Conservation (phyloP, 2,888 invertebrate genomes). For the Callyntrura guangdongensis region DNA sequence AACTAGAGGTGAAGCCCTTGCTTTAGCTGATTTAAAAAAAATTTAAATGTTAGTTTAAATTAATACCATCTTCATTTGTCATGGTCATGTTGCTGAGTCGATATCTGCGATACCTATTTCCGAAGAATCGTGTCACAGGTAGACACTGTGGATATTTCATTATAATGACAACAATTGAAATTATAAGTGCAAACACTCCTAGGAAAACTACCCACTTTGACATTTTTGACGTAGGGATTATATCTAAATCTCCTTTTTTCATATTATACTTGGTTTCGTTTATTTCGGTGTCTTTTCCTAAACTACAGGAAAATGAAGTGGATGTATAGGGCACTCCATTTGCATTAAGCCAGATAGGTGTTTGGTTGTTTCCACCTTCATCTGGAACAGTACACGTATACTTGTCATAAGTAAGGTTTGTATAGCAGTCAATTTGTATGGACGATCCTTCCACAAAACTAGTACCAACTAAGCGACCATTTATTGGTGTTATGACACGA, state of each 20-base stretch:
- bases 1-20: too few relatives aligned
- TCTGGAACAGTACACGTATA: neutral
- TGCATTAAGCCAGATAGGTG: neutral
- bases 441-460: constrained; percentile 28
- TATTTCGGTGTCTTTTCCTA: neutral
- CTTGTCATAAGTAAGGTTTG: neutral
- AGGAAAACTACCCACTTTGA: neutral
- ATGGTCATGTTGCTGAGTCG: neutral
- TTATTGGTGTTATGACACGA: neutral
- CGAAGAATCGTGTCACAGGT: constrained; percentile 22
- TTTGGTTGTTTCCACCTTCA: neutral
- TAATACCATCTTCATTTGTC: neutral
- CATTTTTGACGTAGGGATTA: neutral
- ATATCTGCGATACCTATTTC: neutral
- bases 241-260: neutral
- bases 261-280: neutral
- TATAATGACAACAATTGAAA: constrained; percentile 29
- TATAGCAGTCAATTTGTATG: neutral
- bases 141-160: constrained; percentile 9
- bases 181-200: neutral
- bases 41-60: constrained; percentile 3
- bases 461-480: neutral
- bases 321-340: neutral
- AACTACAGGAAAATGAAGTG: too few relatives aligned
- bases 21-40: too few relatives aligned